Conservation (phyloP, 2,113 vertebrate species). For the Nipponia nippon region DNA sequence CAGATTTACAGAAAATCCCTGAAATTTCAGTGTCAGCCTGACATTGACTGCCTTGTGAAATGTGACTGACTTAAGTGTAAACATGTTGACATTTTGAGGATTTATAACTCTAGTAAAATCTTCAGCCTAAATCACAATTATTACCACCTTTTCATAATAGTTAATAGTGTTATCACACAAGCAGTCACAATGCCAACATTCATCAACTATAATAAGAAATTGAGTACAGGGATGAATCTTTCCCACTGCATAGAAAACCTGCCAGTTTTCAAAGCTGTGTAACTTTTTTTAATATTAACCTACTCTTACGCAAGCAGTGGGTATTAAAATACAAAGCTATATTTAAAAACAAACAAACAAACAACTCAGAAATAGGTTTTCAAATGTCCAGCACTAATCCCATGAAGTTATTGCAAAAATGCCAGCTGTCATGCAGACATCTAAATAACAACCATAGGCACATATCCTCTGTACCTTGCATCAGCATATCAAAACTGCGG, state of each 20-base stretch:
- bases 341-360: neutral
- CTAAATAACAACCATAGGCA: neutral
- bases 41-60: neutral
- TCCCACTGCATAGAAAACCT: neutral
- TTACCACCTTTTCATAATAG: neutral
- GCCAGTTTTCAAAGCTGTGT: neutral
- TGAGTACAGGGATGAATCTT: neutral
- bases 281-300: neutral
- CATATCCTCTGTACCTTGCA: neutral
- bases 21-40: neutral
- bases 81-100: neutral
- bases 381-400: neutral
- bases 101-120: neutral
- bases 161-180: neutral
- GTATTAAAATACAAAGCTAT: neutral
- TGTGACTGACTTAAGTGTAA: neutral
- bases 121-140: neutral
- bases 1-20: neutral
- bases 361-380: neutral
- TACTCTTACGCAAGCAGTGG: neutral
- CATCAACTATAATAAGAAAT: neutral
- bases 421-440: neutral
- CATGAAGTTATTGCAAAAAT: neutral
- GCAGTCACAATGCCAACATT: neutral
- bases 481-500: neutral